These are phyloP conservation scores for Heliconius cydno DNA, from an alignment of 2,888 invertebrate species.

Conservation along the genomic window DNA sequence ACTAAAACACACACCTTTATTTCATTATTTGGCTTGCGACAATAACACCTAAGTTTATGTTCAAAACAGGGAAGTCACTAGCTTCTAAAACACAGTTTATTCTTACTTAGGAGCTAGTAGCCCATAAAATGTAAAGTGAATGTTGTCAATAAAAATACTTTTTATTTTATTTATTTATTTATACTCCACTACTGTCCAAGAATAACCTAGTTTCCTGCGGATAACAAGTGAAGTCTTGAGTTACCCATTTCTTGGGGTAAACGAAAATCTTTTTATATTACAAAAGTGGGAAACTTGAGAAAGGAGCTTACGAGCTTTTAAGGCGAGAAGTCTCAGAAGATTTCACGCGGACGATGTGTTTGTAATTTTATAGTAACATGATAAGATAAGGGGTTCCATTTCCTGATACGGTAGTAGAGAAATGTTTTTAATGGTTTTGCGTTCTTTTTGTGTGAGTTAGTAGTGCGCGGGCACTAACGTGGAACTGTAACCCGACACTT, in stretches of 20 bases:
- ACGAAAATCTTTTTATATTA: conserved; percentile 6
- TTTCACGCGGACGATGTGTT: conserved; percentile 7
- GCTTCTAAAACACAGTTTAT: too few relatives aligned
- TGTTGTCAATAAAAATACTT: too few relatives aligned
- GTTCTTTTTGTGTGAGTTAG: too few relatives aligned
- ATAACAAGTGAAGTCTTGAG: conserved; percentile 5
- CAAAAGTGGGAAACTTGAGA: conserved; percentile 1
- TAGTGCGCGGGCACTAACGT: too few relatives aligned
- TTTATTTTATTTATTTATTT: too few relatives aligned
- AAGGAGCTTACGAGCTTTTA: conserved; percentile 17
- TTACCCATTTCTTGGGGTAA: neutral
- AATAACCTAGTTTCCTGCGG: neutral
- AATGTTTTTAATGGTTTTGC: neutral
- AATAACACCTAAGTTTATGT: too few relatives aligned
- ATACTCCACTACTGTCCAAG: neutral
- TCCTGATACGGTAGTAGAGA: neutral
- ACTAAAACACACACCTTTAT: too few relatives aligned
- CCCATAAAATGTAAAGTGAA: too few relatives aligned
- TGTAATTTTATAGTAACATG: neutral
- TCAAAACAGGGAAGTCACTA: too few relatives aligned
- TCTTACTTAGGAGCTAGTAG: too few relatives aligned
- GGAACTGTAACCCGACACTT: too few relatives aligned
- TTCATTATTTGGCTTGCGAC: too few relatives aligned
- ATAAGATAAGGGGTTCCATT: neutral
- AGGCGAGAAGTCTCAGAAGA: conserved; percentile 15